A percentile compares a stretch with the other conserved stretches of the same genome.
Conservation (phyloP, 2,888 invertebrate genomes). For the Diarsia mendica region DNA sequence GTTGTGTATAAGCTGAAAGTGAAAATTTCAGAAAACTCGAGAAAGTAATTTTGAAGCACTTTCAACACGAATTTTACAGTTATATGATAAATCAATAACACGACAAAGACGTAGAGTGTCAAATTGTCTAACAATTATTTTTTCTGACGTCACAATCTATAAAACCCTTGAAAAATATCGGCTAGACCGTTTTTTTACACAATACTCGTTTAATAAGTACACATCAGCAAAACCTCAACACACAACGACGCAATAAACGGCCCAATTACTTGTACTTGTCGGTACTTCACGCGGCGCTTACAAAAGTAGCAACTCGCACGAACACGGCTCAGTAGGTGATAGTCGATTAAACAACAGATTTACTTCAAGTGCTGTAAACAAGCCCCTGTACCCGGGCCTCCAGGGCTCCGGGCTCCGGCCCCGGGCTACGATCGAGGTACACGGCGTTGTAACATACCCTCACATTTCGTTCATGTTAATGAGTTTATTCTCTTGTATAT, state of each 20-base stretch:
- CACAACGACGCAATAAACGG: background rate
- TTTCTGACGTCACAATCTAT: background rate
- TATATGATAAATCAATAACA: background rate
- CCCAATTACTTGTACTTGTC: constrained; percentile 7
- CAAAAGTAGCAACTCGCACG: background rate
- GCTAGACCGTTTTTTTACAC: background rate
- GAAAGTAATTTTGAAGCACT: background rate
- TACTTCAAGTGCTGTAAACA: constrained; percentile 48
- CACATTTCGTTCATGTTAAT: constrained; percentile 47
- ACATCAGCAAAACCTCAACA: background rate
- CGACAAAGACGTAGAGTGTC: background rate
- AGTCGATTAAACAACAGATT: constrained; percentile 50
- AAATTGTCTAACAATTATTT: no score
- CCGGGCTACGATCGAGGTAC: constrained; percentile 14
- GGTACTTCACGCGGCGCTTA: constrained; percentile 10
- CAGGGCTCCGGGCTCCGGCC: background rate
- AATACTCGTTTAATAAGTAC: background rate
- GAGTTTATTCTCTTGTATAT: constrained; percentile 42
- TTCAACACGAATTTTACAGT: background rate
- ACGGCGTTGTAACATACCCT: constrained; percentile 9
- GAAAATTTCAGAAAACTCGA: background rate
- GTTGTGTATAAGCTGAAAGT: background rate
- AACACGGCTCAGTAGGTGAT: constrained; percentile 22
- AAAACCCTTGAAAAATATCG: background rate
- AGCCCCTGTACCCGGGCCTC: constrained; percentile 1